phyloP scores from a whole-genome alignment of 2,888 invertebrate species.

The Lepetodrilus schrolli region DNA sequence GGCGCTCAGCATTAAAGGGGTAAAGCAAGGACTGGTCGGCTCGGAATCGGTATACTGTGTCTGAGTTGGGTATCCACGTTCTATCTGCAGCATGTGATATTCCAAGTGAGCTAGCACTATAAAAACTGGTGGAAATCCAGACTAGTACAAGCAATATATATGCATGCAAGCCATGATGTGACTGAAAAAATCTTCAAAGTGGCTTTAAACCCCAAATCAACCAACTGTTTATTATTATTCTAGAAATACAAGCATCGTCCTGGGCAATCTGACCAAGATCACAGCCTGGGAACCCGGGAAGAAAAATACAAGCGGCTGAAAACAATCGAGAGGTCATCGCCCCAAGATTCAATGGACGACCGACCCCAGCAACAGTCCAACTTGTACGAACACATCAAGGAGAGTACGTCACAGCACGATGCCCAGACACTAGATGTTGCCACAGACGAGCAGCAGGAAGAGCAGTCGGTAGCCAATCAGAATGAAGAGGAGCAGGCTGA shows the following conservation, averaged over 20 bases:
- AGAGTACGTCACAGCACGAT: constrained; percentile 81
- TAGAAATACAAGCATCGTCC: constrained; percentile 56
- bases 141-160: too few species aligned
- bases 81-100: too few species aligned
- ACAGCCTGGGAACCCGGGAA: constrained; percentile 69
- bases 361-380: constrained; percentile 75
- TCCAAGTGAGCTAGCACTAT: too few species aligned
- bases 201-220: too few species aligned
- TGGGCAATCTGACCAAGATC: constrained; percentile 61
- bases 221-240: neutral
- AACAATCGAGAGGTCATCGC: constrained; percentile 55
- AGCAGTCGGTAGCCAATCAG: constrained; percentile 80
- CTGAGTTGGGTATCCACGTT: too few species aligned
- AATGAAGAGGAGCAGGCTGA: constrained; percentile 80
- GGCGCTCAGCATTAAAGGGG: too few species aligned
- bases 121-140: too few species aligned
- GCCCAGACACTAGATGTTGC: constrained; percentile 80
- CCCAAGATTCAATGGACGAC: constrained; percentile 31
- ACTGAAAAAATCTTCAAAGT: too few species aligned
- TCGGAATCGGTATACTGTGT: too few species aligned
- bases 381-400: constrained; percentile 89
- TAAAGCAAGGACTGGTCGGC: too few species aligned
- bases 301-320: constrained; percentile 69
- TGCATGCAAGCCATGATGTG: too few species aligned
- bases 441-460: constrained; percentile 84